Conservation (phyloP, 2,797 vertebrate species). For the Rhinella marina region DNA sequence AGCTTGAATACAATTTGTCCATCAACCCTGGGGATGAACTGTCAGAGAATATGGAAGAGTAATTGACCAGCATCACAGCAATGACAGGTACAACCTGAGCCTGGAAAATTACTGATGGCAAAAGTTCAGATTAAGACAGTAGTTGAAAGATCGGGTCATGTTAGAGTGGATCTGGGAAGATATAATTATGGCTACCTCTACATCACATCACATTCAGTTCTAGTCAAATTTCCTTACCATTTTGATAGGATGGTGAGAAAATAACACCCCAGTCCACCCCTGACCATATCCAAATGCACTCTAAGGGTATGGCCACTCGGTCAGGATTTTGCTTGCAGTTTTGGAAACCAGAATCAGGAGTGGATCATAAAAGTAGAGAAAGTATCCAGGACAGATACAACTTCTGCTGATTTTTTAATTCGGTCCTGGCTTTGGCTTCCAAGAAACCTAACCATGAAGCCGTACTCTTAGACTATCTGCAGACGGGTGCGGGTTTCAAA, state of each 20-base stretch:
- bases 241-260: neutral
- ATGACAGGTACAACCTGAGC: neutral
- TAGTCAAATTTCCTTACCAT: neutral
- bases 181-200: neutral
- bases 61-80: constrained; percentile 19
- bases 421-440: no score
- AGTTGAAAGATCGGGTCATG: neutral
- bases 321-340: no score
- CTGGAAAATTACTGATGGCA: neutral
- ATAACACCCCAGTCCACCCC: neutral
- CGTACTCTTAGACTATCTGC: no score
- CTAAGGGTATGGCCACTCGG: no score
- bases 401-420: no score
- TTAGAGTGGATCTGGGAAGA: neutral
- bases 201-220: neutral
- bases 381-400: no score
- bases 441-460: no score
- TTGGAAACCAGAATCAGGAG: no score
- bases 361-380: no score
- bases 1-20: constrained; percentile 13
- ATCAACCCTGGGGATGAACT: constrained; percentile 3
- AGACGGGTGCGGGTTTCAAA: no score
- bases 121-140: neutral
- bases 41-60: neutral
- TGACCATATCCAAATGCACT: no score